Base-by-base conservation (phyloP, 2,113 vertebrate species). In the Pogonocichla stellata region DNA sequence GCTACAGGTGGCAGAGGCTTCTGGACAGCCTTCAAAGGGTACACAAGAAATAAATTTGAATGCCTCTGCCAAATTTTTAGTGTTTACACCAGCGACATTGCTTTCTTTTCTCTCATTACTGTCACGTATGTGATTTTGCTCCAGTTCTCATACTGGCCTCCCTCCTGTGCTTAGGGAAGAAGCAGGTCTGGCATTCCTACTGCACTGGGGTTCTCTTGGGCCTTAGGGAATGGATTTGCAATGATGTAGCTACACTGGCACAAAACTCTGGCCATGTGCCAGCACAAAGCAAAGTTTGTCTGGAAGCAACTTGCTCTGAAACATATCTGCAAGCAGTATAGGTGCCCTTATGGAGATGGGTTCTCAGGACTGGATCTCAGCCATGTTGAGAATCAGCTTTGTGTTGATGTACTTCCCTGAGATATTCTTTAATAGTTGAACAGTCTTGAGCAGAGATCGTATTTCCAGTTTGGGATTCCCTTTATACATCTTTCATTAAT, bases 391-490 rank as follows among this genome's bases (percentile, higher is more conserved):
- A 67, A 73, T 94, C 79, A 81, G 56, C 64, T 90, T 92, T 78
- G 33, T 92, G 38, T 90, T 92, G 65, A 80, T 8, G 1, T 86
- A 69, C 75, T 86, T 95, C 58, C 33, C 65, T 90, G 57, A 93
- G 73, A 88, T 86, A 80, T 38, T 90, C 88, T 77, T 51, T 86
- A 94, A 88, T 66, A 90, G 91, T 40, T 80, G 60, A 90, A 43
- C 17, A 90, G 88, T 88, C 82, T 88, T 89, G 84, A 96, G 82
- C 80, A 90, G 65, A 86, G 88, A 83, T 97, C 88, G 11, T 92
- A 71, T 97, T 96, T 97, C 95, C 82, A 90, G 86, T 94, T 88
- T 95, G 93, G 94, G 95, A 96, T 96, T 95, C 94, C 90, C 94
- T 86, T 96, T 94, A 56, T 93, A 70, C 82, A 90, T 86, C 94